Evolutionary conservation across 2,888 invertebrate species (phyloP).

Genomic region (Hymenopus coronatus): DNA sequence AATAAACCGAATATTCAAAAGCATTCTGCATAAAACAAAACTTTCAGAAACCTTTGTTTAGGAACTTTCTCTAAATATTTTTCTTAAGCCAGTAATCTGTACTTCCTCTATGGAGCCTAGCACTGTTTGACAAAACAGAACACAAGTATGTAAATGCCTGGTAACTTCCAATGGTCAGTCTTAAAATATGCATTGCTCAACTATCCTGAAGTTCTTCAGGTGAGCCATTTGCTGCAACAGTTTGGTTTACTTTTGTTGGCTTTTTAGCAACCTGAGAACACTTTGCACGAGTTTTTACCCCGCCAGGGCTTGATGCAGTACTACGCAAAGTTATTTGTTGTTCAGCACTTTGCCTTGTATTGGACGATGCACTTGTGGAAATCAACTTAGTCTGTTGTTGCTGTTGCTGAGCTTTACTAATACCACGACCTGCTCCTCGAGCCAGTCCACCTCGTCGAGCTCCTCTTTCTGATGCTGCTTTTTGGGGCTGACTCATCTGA

Average conservation of each 20-base stretch:
- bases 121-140: not conserved
- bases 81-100: not conserved
- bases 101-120: not conserved
- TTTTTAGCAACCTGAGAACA: constrained; percentile 11
- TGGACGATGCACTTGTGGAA: not conserved
- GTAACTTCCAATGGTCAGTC: not conserved
- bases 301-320: not conserved
- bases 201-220: not conserved
- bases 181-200: not conserved
- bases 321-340: not conserved
- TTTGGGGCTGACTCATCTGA: constrained; percentile 32
- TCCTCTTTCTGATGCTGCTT: not conserved
- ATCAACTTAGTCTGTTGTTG: not conserved
- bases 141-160: not conserved
- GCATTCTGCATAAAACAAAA: not conserved
- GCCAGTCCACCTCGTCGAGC: not conserved
- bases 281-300: not conserved
- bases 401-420: not conserved
- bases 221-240: not conserved
- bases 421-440: not conserved
- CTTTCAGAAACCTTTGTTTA: not conserved
- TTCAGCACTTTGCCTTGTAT: not conserved
- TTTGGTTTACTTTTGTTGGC: not conserved
- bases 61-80: not conserved
- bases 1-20: not conserved